Evolutionary conservation across 2,113 vertebrate genomes (phyloP).

Genomic region (Lethenteron reissneri): DNA sequence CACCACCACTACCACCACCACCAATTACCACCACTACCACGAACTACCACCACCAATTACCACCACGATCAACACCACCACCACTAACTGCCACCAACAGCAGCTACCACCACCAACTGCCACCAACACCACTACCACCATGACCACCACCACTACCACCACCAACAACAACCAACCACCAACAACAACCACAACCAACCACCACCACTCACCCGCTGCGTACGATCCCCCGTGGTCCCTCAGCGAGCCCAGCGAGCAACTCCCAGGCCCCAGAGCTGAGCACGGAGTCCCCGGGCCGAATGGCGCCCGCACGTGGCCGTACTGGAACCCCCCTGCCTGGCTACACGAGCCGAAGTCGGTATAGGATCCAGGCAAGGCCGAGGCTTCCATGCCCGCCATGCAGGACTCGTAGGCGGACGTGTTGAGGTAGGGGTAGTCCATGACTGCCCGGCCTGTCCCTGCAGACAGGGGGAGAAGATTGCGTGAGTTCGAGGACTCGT

Average conservation of each 20-base stretch:
- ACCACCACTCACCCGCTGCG: slow-evolving; percentile 74
- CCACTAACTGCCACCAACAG: too few relatives aligned
- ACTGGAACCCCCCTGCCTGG: slow-evolving; percentile 98
- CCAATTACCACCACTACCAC: too few relatives aligned
- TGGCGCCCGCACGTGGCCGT: slow-evolving; percentile 99
- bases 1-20: too few relatives aligned
- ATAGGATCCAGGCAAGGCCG: slow-evolving; percentile 96
- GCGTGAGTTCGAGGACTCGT: too few relatives aligned
- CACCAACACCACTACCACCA: too few relatives aligned
- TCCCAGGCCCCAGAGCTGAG: slow-evolving; percentile 93
- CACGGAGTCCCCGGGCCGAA: slow-evolving; percentile 94
- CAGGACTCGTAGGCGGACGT: slow-evolving; percentile 99
- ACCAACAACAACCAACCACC: slow-evolving; percentile 12
- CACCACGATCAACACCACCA: too few relatives aligned
- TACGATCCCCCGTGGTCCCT: slow-evolving; percentile 99
- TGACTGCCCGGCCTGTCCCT: slow-evolving; percentile 12
- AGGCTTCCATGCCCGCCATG: slow-evolving; percentile 99
- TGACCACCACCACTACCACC: too few relatives aligned
- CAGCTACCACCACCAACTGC: too few relatives aligned
- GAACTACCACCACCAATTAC: too few relatives aligned
- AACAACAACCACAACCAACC: too few relatives aligned
- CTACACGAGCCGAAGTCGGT: slow-evolving; percentile 99
- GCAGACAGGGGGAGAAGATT: too few relatives aligned
- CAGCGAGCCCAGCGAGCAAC: slow-evolving; percentile 90
- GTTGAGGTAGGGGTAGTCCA: slow-evolving; percentile 99